These are phyloP conservation scores for Cyphomyrmex costatus DNA, from an alignment of 1,140 invertebrate genomes.

Conservation along the genomic window DNA sequence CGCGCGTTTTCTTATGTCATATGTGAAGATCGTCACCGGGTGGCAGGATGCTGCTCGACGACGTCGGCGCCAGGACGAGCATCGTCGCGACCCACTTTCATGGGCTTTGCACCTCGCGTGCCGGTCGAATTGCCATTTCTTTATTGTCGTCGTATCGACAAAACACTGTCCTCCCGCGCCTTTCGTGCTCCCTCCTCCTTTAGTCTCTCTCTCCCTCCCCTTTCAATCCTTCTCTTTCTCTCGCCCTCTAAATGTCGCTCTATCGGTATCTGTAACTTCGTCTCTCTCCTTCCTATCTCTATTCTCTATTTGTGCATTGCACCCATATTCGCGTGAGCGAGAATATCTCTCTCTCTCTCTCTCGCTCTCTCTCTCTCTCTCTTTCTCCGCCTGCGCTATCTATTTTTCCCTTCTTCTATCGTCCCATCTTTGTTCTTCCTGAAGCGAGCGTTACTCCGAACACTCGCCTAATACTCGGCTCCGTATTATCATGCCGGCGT, in stretches of 20 bases:
- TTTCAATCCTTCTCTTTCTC: background rate
- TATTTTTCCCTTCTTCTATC: background rate
- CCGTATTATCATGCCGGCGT: slow-evolving; percentile 78
- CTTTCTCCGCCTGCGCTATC: background rate
- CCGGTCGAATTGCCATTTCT: slow-evolving; percentile 78
- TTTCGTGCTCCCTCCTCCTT: slow-evolving; percentile 62
- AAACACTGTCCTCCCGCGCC: slow-evolving; percentile 81
- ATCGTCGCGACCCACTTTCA: slow-evolving; percentile 11
- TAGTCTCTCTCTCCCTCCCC: background rate
- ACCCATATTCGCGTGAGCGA: slow-evolving; percentile 59
- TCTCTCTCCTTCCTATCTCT: slow-evolving; percentile 4
- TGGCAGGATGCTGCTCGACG: background rate
- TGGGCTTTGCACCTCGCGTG: slow-evolving; percentile 71
- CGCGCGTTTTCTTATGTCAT: slow-evolving; percentile 14
- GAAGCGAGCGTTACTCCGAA: background rate
- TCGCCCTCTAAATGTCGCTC: background rate
- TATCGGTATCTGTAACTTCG: background rate
- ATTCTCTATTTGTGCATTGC: slow-evolving; percentile 48
- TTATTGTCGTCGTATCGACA: slow-evolving; percentile 81
- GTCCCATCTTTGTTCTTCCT: background rate
- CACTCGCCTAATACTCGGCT: background rate
- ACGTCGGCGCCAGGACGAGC: background rate
- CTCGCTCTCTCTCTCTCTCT: slow-evolving; percentile 28
- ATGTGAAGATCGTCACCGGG: background rate
- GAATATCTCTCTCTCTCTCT: slow-evolving; percentile 29